Evolutionary conservation across 2,888 invertebrate genomes (phyloP).

Genomic region (Timandra comae): DNA sequence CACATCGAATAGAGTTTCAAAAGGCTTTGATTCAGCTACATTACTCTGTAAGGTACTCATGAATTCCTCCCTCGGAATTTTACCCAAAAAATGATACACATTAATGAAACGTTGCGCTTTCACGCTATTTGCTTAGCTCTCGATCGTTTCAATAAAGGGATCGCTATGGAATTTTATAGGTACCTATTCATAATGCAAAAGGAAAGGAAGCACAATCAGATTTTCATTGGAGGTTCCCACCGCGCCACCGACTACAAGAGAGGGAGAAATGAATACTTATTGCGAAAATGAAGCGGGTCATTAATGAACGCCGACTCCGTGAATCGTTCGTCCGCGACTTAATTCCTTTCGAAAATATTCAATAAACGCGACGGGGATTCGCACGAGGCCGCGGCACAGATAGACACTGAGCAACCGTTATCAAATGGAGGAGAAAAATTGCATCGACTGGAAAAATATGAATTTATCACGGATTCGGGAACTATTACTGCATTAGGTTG

Average conservation of each 20-base stretch:
- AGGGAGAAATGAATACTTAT: slow-evolving; percentile 70
- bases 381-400: slow-evolving; percentile 27
- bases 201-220: slow-evolving; percentile 65
- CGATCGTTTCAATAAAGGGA: slow-evolving; percentile 52
- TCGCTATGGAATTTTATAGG: slow-evolving; percentile 54
- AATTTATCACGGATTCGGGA: slow-evolving; percentile 24
- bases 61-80: slow-evolving; percentile 29
- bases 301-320: slow-evolving; percentile 58
- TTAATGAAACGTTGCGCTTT: slow-evolving; percentile 43
- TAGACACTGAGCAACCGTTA: slow-evolving; percentile 39
- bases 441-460: slow-evolving; percentile 35
- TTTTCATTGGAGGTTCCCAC: slow-evolving; percentile 56
- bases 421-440: slow-evolving; percentile 45
- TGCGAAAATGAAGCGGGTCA: slow-evolving; percentile 66
- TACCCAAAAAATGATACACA: slow-evolving; percentile 39
- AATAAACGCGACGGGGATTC: slow-evolving; percentile 55
- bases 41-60: slow-evolving; percentile 42
- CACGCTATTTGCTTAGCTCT: slow-evolving; percentile 47
- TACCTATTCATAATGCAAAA: slow-evolving; percentile 61
- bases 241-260: slow-evolving; percentile 23
- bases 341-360: slow-evolving; percentile 68
- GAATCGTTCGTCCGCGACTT: slow-evolving; percentile 56
- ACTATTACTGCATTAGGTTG: slow-evolving; percentile 14
- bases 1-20: slow-evolving; percentile 19
- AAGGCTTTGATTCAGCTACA: slow-evolving; percentile 28